phyloP scores from a whole-genome alignment of 2,113 vertebrate species.

The Anthoscopus minutus region DNA sequence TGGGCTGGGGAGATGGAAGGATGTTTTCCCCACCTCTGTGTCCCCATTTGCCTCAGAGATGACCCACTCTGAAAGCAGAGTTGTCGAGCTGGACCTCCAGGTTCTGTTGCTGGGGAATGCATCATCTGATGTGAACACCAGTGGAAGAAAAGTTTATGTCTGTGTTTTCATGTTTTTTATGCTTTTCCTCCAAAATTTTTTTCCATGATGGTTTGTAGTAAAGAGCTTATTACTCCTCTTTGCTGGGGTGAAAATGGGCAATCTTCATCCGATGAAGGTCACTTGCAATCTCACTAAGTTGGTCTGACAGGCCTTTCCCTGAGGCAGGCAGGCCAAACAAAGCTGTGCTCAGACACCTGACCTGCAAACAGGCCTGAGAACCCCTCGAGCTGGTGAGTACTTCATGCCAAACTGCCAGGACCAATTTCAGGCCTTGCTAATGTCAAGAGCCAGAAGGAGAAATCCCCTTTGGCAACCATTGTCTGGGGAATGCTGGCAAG shows the following conservation, averaged over 20 bases:
- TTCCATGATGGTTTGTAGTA: not conserved
- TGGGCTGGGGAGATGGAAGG: not conserved
- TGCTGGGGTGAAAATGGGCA: not conserved
- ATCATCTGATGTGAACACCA: not conserved
- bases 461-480: not conserved
- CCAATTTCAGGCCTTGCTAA: constrained; percentile 34
- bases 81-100: not conserved
- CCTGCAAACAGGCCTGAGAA: not conserved
- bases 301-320: not conserved
- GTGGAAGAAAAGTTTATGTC: not conserved
- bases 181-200: not conserved
- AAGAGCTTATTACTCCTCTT: not conserved
- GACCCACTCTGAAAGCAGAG: not conserved
- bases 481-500: not conserved
- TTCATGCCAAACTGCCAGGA: constrained; percentile 32
- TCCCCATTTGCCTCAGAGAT: not conserved
- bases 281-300: not conserved
- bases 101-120: not conserved
- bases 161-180: not conserved
- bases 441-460: not conserved
- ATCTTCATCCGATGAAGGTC: not conserved
- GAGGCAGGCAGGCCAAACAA: not conserved
- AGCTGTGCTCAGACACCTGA: constrained; percentile 12
- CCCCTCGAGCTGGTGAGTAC: not conserved
- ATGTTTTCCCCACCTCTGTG: not conserved